Evolutionary conservation across 2,113 vertebrate genomes (phyloP), one percentile per base, ranked within the genome.

Genomic region (Turdus rufiventris): DNA sequence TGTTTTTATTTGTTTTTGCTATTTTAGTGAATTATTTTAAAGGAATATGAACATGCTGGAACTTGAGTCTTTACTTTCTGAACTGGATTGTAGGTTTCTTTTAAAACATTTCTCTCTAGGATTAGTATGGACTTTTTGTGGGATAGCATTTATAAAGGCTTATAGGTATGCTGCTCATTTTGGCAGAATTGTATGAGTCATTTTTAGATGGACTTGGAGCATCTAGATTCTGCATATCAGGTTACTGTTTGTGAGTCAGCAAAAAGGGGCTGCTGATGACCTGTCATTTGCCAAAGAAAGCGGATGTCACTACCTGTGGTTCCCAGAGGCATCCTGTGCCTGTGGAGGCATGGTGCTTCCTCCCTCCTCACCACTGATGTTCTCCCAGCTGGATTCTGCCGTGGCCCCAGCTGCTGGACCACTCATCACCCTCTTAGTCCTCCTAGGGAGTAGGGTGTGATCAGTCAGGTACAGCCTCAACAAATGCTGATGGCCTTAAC

Each of bases 161-260:
- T 75, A 72, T 57, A 89, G 93, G 40, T 61, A 60, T 57, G 63
- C 91, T 86, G 76, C 68, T 95, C 28, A 10, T 70, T 91, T 86
- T 89, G 86, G 68, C 92, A 81, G 86, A 74, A 70, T 71, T 1
- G 24, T 29, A 5, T 92, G 88, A 93, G 83, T 91, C 92, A 91
- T 93, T 92, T 92, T 78, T 57, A 72, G 50, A 48, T 78, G 42
- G 85, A 74, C 75, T 92, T 80, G 85, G 76, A 95, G 51, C 79
- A 91, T 67, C 53, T 70, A 48, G 65, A 56, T 68, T 75, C 83
- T 85, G 92, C 89, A 92, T 89, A 84, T 94, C 84, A 76, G 83
- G 70, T 96, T 94, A 34, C 95, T 91, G 92, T 84, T 94, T 75
- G 58, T 97, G 96, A 97, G 94, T 97, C 96, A 96, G 93, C 96